phyloP scores from a whole-genome alignment of 64 coral and sea anemone genomes.

The Montipora capricornis region DNA sequence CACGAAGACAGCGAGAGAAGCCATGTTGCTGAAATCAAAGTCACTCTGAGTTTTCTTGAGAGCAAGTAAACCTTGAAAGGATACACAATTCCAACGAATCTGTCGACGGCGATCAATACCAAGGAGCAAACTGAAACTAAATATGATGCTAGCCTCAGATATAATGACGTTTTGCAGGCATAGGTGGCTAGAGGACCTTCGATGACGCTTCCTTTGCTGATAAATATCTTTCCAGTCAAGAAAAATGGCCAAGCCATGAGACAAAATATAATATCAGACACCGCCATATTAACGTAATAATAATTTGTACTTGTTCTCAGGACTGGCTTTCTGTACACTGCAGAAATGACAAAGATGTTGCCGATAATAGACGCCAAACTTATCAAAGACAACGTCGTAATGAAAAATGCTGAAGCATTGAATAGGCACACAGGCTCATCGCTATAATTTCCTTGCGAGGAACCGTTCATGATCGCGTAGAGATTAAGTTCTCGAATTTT shows the following conservation, averaged over 20 bases:
- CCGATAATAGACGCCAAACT: neutral
- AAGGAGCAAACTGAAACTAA: neutral
- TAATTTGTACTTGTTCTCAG: slow-evolving; percentile 29
- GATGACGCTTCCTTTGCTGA: neutral
- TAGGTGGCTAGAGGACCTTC: neutral
- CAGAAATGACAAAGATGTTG: neutral
- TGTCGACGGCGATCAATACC: slow-evolving; percentile 16
- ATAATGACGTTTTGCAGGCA: neutral
- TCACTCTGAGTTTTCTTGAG: neutral
- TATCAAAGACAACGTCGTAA: neutral
- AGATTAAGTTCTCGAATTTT: too few species aligned
- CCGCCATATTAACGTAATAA: slow-evolving; percentile 35
- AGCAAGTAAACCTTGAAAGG: neutral
- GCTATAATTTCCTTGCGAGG: too few species aligned
- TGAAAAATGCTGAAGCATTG: neutral
- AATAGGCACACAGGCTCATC: too few species aligned
- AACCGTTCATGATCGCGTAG: too few species aligned
- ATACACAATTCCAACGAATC: neutral
- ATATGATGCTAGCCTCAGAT: neutral
- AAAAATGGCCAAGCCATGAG: neutral
- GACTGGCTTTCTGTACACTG: neutral
- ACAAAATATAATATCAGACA: slow-evolving; percentile 3
- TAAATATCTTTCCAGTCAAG: neutral
- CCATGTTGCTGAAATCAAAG: neutral
- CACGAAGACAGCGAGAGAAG: neutral